These are phyloP conservation scores for Noctua janthe DNA, from an alignment of 2,888 invertebrate genomes.

Conservation along the genomic window DNA sequence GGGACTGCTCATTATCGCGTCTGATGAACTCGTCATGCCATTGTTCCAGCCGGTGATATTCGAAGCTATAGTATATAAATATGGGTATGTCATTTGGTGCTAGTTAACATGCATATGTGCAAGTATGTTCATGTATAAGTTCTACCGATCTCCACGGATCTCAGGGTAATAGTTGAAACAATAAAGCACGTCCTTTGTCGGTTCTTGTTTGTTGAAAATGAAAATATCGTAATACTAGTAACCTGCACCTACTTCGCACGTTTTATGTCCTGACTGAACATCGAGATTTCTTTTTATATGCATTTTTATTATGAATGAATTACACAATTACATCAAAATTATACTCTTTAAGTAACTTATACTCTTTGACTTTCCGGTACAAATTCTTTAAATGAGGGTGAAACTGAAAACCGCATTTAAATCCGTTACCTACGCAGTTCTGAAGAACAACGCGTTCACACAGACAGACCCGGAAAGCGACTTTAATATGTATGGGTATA, in stretches of 20 bases:
- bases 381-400: background rate
- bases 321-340: background rate
- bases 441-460: background rate
- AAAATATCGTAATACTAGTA: background rate
- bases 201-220: background rate
- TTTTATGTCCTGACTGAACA: background rate
- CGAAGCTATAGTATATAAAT: constrained; percentile 68
- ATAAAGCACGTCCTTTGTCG: constrained; percentile 1
- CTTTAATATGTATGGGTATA: background rate
- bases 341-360: background rate
- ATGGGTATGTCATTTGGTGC: constrained; percentile 60
- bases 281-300: background rate
- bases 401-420: background rate
- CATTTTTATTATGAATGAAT: background rate
- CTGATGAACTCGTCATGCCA: constrained; percentile 87
- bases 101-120: constrained; percentile 34
- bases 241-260: background rate
- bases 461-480: background rate
- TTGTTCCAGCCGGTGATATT: constrained; percentile 83
- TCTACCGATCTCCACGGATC: constrained; percentile 1
- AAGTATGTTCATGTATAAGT: background rate
- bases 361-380: background rate
- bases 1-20: constrained; percentile 88
- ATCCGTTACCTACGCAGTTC: background rate
- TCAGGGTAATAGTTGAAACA: constrained; percentile 4